phyloP scores from a whole-genome alignment of 2,113 vertebrate species.

The Origma solitaria region DNA sequence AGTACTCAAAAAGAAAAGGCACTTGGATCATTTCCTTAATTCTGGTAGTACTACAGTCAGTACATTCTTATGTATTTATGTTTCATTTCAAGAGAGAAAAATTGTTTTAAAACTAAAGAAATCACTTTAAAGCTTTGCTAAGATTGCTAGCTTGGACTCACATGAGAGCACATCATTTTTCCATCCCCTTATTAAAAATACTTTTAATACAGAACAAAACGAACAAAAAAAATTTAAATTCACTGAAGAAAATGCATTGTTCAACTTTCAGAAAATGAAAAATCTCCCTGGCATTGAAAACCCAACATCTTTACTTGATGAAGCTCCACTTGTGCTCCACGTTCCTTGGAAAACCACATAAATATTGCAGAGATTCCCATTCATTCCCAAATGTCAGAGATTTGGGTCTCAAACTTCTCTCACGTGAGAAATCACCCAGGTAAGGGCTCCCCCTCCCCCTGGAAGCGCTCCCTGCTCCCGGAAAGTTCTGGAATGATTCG shows the following conservation, averaged over 20 bases:
- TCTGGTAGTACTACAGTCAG: neutral
- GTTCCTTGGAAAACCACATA: accelerated
- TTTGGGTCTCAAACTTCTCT: neutral
- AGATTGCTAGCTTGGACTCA: neutral
- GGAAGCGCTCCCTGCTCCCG: neutral
- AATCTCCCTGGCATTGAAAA: neutral
- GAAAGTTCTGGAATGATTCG: slow-evolving; percentile 45
- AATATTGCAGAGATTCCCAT: accelerated
- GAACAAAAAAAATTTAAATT: neutral
- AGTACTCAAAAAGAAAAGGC: neutral
- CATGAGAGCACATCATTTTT: neutral
- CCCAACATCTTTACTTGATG: neutral
- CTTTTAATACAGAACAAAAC: neutral
- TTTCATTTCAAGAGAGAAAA: neutral
- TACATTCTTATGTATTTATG: neutral
- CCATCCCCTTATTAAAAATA: neutral
- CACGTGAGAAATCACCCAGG: neutral
- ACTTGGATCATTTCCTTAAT: neutral
- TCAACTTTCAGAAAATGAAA: neutral
- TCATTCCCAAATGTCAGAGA: neutral
- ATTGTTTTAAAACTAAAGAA: neutral
- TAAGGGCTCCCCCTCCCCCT: neutral
- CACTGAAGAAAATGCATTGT: neutral
- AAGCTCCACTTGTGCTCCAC: neutral
- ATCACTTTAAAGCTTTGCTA: neutral